Evolutionary conservation across 2,797 vertebrate species (phyloP).

Genomic region (Bovichtus variegatus): DNA sequence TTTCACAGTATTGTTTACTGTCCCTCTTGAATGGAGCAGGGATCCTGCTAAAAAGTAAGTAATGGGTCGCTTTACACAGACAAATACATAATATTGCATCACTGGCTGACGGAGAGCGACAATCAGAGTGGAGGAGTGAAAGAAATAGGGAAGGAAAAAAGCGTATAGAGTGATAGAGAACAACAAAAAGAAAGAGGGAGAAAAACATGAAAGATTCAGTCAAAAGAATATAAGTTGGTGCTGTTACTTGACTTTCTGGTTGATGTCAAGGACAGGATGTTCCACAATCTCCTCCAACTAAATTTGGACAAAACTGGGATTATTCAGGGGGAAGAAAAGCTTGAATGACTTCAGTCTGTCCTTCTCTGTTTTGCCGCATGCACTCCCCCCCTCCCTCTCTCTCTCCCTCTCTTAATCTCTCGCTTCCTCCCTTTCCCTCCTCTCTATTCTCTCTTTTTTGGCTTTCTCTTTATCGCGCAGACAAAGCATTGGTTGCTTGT

Average conservation of each 20-base stretch:
- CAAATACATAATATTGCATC: not conserved
- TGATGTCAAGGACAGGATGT: constrained; percentile 74
- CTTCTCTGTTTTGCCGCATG: constrained; percentile 64
- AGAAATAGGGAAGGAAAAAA: not conserved
- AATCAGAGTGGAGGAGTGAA: not conserved
- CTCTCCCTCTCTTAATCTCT: constrained; percentile 52
- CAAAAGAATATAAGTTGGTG: constrained; percentile 43
- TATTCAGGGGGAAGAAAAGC: constrained; percentile 73
- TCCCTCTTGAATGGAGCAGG: not conserved
- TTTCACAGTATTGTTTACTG: not conserved
- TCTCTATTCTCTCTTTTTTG: constrained; percentile 40
- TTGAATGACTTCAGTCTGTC: constrained; percentile 78
- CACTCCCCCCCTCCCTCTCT: constrained; percentile 13
- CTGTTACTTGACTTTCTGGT: constrained; percentile 66
- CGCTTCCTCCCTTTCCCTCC: constrained; percentile 42
- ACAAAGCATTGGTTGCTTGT: constrained; percentile 50
- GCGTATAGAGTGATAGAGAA: not conserved
- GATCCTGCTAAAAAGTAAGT: not conserved
- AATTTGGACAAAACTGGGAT: constrained; percentile 79
- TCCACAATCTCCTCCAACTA: constrained; percentile 72
- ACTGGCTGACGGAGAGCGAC: not conserved
- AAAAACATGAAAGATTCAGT: constrained; percentile 22
- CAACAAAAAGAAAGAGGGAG: constrained; percentile 6
- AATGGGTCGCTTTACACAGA: not conserved
- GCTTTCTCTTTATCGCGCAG: constrained; percentile 63